phyloP scores from a whole-genome alignment of 2,888 invertebrate genomes.

The Ernsta delagoae region DNA sequence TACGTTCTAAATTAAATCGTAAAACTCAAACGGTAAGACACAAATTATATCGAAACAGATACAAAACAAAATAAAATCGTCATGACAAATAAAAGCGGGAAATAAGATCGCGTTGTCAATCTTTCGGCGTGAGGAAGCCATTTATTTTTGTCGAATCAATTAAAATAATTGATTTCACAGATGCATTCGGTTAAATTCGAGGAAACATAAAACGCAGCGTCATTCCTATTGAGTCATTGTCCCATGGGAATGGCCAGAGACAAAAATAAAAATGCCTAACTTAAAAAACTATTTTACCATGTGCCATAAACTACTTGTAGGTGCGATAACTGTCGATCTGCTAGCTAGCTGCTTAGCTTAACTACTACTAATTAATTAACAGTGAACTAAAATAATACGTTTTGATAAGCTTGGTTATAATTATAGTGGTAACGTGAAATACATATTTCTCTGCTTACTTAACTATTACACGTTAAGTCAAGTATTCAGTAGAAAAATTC shows the following conservation, averaged over 20 bases:
- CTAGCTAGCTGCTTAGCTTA: no score
- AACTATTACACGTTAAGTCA: no score
- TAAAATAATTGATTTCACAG: constrained; percentile 81
- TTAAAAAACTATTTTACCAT: no score
- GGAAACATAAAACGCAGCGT: constrained; percentile 47
- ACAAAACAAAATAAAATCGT: constrained; percentile 38
- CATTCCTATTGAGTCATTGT: constrained; percentile 40
- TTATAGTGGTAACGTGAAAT: no score
- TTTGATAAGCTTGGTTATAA: no score
- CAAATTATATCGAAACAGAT: constrained; percentile 29
- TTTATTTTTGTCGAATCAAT: constrained; percentile 80
- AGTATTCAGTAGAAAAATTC: no score
- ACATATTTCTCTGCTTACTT: no score
- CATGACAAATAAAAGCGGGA: constrained; percentile 61
- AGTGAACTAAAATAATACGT: no score
- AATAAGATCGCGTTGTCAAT: constrained; percentile 73
- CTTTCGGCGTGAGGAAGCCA: constrained; percentile 66
- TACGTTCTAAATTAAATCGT: constrained; percentile 12
- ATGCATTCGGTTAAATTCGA: constrained; percentile 52
- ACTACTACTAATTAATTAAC: no score
- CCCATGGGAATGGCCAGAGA: constrained; percentile 16
- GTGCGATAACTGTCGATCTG: no score
- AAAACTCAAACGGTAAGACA: constrained; percentile 24
- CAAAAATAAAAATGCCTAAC: not conserved
- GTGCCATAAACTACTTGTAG: no score